Percentiles rank a stretch among this genome's conserved stretches.
These are phyloP conservation scores for Psittacula derbiana DNA, from an alignment of 2,797 vertebrate genomes.

Conservation along the genomic window DNA sequence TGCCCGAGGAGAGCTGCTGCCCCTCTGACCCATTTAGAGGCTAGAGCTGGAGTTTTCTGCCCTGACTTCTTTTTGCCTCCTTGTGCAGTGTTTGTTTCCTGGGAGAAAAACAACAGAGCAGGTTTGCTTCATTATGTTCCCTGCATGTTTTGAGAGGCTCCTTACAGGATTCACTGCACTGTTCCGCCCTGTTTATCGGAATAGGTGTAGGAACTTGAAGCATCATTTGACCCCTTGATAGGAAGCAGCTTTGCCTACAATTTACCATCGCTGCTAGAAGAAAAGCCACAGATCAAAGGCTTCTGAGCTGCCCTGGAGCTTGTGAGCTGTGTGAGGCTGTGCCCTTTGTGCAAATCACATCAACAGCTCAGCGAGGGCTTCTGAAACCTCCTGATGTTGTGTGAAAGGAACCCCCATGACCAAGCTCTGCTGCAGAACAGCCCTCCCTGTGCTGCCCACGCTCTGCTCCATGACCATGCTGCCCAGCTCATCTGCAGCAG, in stretches of 20 bases:
- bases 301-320: slow-evolving; percentile 31
- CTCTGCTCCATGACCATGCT: neutral
- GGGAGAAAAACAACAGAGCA: slow-evolving; percentile 22
- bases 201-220: slow-evolving; percentile 9
- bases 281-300: slow-evolving; percentile 27
- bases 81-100: neutral
- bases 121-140: slow-evolving; percentile 8
- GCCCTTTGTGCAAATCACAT: neutral
- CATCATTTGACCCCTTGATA: slow-evolving; percentile 6
- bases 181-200: slow-evolving; percentile 12
- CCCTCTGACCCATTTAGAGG: neutral
- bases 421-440: neutral
- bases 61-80: neutral
- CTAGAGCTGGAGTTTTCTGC: neutral
- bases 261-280: neutral
- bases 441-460: neutral
- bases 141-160: neutral
- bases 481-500: neutral
- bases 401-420: neutral
- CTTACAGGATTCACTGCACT: neutral
- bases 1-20: neutral
- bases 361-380: neutral
- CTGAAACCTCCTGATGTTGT: neutral
- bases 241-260: neutral
- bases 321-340: neutral